These are phyloP conservation scores for Aleiodes leptofemur DNA, from an alignment of 2,888 invertebrate genomes.

Conservation along the genomic window DNA sequence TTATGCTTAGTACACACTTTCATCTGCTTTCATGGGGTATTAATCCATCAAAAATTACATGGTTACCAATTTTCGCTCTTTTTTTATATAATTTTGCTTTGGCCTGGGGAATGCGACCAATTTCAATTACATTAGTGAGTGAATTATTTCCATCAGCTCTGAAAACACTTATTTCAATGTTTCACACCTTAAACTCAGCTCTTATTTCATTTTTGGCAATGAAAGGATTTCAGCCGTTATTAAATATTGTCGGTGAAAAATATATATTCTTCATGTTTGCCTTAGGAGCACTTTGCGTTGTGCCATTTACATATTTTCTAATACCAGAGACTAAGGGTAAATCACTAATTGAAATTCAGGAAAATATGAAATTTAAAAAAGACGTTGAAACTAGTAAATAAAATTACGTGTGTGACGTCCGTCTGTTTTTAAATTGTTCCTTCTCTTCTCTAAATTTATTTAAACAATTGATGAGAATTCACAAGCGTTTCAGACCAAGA, in stretches of 20 bases:
- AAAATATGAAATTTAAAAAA: slow-evolving; percentile 41
- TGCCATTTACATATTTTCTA: slow-evolving; percentile 63
- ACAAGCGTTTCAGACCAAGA: no score
- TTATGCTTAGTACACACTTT: slow-evolving; percentile 66
- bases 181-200: slow-evolving; percentile 57
- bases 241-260: slow-evolving; percentile 64
- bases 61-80: slow-evolving; percentile 65
- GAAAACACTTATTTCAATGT: slow-evolving; percentile 66
- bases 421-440: no score
- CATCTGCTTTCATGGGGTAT: slow-evolving; percentile 58
- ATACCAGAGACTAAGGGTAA: slow-evolving; percentile 69
- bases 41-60: slow-evolving; percentile 55
- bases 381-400: neutral
- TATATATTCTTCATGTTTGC: slow-evolving; percentile 68
- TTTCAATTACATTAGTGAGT: slow-evolving; percentile 66
- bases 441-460: no score
- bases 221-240: slow-evolving; percentile 65
- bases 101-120: slow-evolving; percentile 62
- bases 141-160: slow-evolving; percentile 69
- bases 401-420: neutral
- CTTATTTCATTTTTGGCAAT: slow-evolving; percentile 63
- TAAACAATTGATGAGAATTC: no score
- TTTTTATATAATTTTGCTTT: slow-evolving; percentile 62
- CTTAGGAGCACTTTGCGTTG: slow-evolving; percentile 55
- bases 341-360: slow-evolving; percentile 67